Evolutionary conservation across 2,797 vertebrate genomes (phyloP).

Genomic region (Rhinophrynus dorsalis): DNA sequence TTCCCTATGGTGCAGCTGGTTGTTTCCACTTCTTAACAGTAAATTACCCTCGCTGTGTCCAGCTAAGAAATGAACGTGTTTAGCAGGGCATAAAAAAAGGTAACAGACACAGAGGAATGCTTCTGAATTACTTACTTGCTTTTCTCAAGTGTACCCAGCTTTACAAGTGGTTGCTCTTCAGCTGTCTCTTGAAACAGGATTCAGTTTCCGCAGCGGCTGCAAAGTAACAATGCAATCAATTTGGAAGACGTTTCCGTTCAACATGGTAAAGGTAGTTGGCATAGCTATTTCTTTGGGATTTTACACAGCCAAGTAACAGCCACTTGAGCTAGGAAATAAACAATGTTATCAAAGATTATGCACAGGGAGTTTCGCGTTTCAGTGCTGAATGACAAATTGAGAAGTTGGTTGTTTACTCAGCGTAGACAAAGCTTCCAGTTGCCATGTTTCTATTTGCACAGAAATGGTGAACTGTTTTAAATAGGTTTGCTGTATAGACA

Average conservation of each 20-base stretch:
- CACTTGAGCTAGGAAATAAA: slow-evolving; percentile 24
- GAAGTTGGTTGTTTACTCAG: slow-evolving; percentile 19
- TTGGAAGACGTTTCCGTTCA: not conserved
- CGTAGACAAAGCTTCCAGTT: slow-evolving; percentile 30
- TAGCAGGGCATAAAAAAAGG: no score
- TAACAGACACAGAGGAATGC: no score
- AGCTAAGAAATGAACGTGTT: no score
- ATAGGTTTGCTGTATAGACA: slow-evolving; percentile 24
- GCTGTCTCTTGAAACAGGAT: not conserved
- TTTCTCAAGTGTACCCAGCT: not conserved
- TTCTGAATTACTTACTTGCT: slow-evolving; percentile 21
- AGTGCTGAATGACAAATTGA: not conserved
- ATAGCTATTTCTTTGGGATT: not conserved
- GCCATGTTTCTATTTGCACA: slow-evolving; percentile 44
- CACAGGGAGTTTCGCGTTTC: slow-evolving; percentile 23
- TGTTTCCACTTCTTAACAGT: no score
- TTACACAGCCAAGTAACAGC: not conserved
- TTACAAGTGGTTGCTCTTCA: slow-evolving; percentile 3
- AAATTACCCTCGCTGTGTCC: no score
- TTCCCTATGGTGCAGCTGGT: no score
- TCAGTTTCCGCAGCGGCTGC: not conserved
- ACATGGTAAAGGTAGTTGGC: not conserved
- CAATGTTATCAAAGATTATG: slow-evolving; percentile 37
- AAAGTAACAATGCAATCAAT: not conserved
- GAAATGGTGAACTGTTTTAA: slow-evolving; percentile 20